phyloP scores from a whole-genome alignment of 2,888 invertebrate species.

The Patella caerulea region DNA sequence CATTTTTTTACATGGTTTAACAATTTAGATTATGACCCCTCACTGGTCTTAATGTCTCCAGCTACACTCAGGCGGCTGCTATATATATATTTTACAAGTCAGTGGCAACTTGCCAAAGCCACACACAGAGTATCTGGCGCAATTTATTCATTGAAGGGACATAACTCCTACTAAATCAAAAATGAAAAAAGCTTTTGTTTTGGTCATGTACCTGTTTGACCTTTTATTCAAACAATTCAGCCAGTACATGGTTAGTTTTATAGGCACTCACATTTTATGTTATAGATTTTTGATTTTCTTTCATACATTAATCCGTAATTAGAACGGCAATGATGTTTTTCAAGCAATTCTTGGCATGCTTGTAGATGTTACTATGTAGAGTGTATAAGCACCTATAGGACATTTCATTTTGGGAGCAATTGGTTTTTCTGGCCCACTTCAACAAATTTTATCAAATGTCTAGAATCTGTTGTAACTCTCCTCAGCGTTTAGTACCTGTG shows the following conservation, averaged over 20 bases:
- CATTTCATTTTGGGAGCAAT: too few species aligned
- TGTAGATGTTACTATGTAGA: too few species aligned
- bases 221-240: constrained; percentile 5
- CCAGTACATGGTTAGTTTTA: neutral
- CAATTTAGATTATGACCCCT: neutral
- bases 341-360: too few species aligned
- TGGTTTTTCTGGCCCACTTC: too few species aligned
- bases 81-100: neutral
- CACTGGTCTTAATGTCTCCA: constrained; percentile 6
- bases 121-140: constrained; percentile 9
- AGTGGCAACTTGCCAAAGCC: constrained; percentile 5
- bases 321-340: too few species aligned
- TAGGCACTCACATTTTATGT: neutral
- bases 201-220: neutral
- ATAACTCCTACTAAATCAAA: constrained; percentile 1
- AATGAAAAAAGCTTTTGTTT: constrained; percentile 4
- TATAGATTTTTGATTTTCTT: constrained; percentile 1
- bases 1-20: neutral
- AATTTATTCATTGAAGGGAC: constrained; percentile 11
- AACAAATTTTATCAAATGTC: too few species aligned
- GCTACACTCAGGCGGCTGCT: neutral
- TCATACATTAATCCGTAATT: too few species aligned
- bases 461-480: too few species aligned
- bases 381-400: too few species aligned
- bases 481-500: too few species aligned